Conservation (phyloP, 2,113 vertebrate species). For the Amphiprion percula region DNA sequence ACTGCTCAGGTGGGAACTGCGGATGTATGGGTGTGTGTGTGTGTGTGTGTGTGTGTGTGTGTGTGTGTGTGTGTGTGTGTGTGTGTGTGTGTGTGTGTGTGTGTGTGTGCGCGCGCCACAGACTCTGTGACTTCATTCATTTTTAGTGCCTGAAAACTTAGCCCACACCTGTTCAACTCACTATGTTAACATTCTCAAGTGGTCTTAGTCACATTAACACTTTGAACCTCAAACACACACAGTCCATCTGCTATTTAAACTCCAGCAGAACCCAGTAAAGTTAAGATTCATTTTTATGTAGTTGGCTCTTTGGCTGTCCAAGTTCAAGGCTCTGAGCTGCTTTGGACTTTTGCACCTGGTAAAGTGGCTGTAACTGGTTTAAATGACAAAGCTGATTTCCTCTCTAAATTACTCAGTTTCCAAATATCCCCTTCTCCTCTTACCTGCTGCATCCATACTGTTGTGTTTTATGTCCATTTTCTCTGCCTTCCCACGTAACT, state of each 20-base stretch:
- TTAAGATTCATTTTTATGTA: conserved; percentile 67
- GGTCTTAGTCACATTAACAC: conserved; percentile 74
- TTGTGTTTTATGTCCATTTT: not conserved
- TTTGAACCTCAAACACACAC: conserved; percentile 64
- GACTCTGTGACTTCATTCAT: conserved; percentile 58
- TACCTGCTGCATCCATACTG: conserved; percentile 3
- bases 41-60: conserved; percentile 9
- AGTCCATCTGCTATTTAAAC: conserved; percentile 72
- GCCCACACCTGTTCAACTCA: conserved; percentile 67
- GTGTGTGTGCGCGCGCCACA: conserved; percentile 18
- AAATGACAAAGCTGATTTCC: conserved; percentile 56
- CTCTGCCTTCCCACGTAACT: not conserved
- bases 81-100: conserved; percentile 19
- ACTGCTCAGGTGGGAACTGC: conserved; percentile 75
- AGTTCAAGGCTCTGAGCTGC: conserved; percentile 34
- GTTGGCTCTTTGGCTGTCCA: conserved; percentile 40
- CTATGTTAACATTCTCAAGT: conserved; percentile 59
- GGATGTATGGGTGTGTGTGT: conserved; percentile 17
- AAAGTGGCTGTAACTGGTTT: conserved; percentile 58
- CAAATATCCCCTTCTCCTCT: conserved; percentile 27
- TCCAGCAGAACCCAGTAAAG: conserved; percentile 74
- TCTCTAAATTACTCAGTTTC: conserved; percentile 35
- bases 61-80: conserved; percentile 20
- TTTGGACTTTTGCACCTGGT: conserved; percentile 65
- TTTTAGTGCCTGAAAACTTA: conserved; percentile 67